Base-by-base conservation (phyloP, 2,797 vertebrate species). In the Pangasius larnaudii region DNA sequence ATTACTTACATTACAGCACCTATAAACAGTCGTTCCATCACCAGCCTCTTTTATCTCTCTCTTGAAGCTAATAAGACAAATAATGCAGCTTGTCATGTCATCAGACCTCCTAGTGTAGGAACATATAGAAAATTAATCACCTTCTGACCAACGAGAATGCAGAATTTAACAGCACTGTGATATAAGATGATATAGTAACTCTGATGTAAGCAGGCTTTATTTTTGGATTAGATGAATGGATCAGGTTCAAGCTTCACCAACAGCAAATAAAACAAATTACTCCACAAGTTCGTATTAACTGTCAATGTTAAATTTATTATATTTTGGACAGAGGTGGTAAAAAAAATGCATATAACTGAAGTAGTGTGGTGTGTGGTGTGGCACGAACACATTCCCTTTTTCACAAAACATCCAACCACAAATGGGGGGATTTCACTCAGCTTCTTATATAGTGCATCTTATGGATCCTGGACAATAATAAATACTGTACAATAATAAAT, bases 401-500 rank as follows among this genome's bases (percentile, higher is more conserved):
- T 85, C 86, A 85, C 74, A 86, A 91, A 53, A 90, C 88, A 84
- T 88, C 87, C 79, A 39, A 79, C 27, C 72, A 79, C 30, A 65
- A 85, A 86, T 30, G 51, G 83, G 67, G 46, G 72, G 53, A 67
- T 89, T 63, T 89, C 82, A 80, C 87, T 92, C 82, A 85, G 85
- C 74, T 92, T 89, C 80, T 63, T 89, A 84, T 67, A 92, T 91
- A 92, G 89, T 93, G 93, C 92, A 92, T 88, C 88, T 72, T 90
- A 90, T 83, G 87, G 83, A 91, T 89, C 85, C 59, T 88, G 89
- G 90, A 90, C 85, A 93, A 94, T 93, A 94, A 94, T 94, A 94
- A 94, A 94, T 94, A 93, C 93, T 94, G 92, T 94, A 94, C 94
- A 93, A 89, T 87, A 90, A 93, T 90, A 93, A 84, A 90, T 89